A percentile compares a stretch with the other conserved stretches of the same genome.
Conservation (phyloP, 2,888 invertebrate genomes). For the Pammene aurita region DNA sequence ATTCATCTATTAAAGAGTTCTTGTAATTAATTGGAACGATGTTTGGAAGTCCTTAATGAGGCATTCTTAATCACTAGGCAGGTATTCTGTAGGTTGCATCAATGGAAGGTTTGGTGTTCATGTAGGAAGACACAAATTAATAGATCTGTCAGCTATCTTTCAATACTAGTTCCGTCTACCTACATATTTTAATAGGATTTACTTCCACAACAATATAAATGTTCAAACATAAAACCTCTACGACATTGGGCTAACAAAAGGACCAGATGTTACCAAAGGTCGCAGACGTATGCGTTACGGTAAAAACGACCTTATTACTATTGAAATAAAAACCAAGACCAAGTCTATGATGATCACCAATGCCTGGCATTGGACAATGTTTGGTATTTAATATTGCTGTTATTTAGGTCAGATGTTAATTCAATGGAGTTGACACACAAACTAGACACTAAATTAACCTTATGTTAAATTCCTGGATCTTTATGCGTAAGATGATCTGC, state of each 20-base stretch:
- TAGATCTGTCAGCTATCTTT: too few species aligned
- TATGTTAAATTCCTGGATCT: too few species aligned
- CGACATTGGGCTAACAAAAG: constrained; percentile 38
- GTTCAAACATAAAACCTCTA: constrained; percentile 19
- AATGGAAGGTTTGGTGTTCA: too few species aligned
- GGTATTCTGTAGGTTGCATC: too few species aligned
- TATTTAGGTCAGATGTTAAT: constrained; percentile 27
- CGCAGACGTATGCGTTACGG: not conserved
- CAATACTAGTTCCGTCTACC: too few species aligned
- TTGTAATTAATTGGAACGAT: too few species aligned
- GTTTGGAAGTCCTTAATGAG: too few species aligned
- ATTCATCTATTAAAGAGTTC: too few species aligned
- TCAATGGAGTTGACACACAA: too few species aligned
- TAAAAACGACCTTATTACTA: constrained; percentile 24
- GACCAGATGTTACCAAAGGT: constrained; percentile 39
- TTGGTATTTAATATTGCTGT: constrained; percentile 17
- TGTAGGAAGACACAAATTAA: too few species aligned
- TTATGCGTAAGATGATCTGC: not conserved
- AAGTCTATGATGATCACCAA: constrained; percentile 10
- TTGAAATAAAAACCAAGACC: constrained; percentile 12
- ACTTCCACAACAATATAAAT: constrained; percentile 6
- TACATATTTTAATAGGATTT: not conserved
- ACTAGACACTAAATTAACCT: too few species aligned
- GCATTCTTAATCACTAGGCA: too few species aligned
- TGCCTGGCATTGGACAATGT: constrained; percentile 22